phyloP scores from a whole-genome alignment of 1,140 invertebrate genomes.

The Andricus grossulariae region DNA sequence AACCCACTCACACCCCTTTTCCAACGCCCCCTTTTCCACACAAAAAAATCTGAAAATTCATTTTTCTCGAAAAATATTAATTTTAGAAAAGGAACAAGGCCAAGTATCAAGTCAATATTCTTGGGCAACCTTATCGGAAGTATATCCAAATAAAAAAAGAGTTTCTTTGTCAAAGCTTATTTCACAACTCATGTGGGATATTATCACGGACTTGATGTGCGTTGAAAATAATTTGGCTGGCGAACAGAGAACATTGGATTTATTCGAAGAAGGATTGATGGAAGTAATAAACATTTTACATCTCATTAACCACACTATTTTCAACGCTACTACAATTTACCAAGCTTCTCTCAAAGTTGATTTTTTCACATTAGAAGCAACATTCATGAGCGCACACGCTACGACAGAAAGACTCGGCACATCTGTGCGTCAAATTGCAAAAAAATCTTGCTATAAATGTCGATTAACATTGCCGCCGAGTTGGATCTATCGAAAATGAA shows the following conservation, averaged over 20 bases:
- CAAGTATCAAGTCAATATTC: no score
- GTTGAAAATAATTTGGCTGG: background rate
- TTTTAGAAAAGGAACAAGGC: no score
- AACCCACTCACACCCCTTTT: no score
- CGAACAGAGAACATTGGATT: background rate
- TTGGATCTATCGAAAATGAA: background rate
- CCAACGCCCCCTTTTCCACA: no score
- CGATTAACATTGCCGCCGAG: no score
- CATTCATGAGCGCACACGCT: background rate
- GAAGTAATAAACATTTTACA: background rate
- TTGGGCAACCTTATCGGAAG: no score
- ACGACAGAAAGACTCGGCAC: background rate
- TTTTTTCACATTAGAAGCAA: slow-evolving; percentile 15
- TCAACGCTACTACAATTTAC: background rate
- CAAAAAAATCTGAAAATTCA: no score
- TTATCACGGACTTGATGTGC: background rate
- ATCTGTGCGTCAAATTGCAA: slow-evolving; percentile 24
- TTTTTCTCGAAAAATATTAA: no score
- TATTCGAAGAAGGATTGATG: background rate
- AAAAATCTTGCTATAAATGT: slow-evolving; percentile 13
- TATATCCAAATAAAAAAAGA: no score
- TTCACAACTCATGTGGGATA: background rate
- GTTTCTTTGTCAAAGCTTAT: background rate
- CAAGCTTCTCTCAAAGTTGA: background rate
- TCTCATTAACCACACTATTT: background rate